Evolutionary conservation across 2,888 invertebrate genomes (phyloP).

Genomic region (Oxystoma pomonae): DNA sequence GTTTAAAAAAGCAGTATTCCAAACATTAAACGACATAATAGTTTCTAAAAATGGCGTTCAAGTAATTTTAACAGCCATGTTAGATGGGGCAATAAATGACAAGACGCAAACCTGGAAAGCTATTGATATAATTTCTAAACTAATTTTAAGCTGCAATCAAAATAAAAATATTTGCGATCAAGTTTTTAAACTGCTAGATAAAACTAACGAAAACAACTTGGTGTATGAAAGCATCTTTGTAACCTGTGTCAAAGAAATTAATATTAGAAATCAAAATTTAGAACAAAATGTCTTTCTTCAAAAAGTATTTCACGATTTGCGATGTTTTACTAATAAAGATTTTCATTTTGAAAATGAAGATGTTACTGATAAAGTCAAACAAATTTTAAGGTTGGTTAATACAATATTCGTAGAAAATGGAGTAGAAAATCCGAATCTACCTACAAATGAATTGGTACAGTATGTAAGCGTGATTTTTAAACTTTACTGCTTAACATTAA

Average conservation of each 20-base stretch:
- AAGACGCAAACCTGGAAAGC: conserved; percentile 62
- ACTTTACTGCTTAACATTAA: conserved; percentile 44
- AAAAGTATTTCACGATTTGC: background rate
- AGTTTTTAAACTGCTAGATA: conserved; percentile 47
- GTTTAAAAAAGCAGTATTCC: conserved; percentile 58
- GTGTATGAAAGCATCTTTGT: conserved; percentile 47
- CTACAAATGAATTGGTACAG: conserved; percentile 43
- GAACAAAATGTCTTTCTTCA: conserved; percentile 25
- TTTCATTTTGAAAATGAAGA: conserved; percentile 35
- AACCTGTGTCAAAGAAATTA: conserved; percentile 54
- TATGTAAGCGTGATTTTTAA: conserved; percentile 49
- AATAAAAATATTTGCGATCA: conserved; percentile 52
- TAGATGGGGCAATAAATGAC: conserved; percentile 46
- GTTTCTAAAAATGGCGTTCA: conserved; percentile 60
- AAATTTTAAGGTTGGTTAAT: conserved; percentile 34
- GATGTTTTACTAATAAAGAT: conserved; percentile 31
- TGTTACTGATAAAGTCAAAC: conserved; percentile 33
- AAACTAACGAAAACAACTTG: conserved; percentile 21
- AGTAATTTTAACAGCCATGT: conserved; percentile 61
- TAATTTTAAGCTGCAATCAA: conserved; percentile 57
- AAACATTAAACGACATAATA: conserved; percentile 58
- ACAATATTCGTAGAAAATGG: conserved; percentile 34
- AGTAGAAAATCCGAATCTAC: conserved; percentile 35
- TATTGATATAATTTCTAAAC: conserved; percentile 61
- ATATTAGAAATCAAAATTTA: conserved; percentile 49